Base-by-base conservation (phyloP, 1,140 invertebrate genomes). In the Trichoplusia ni region DNA sequence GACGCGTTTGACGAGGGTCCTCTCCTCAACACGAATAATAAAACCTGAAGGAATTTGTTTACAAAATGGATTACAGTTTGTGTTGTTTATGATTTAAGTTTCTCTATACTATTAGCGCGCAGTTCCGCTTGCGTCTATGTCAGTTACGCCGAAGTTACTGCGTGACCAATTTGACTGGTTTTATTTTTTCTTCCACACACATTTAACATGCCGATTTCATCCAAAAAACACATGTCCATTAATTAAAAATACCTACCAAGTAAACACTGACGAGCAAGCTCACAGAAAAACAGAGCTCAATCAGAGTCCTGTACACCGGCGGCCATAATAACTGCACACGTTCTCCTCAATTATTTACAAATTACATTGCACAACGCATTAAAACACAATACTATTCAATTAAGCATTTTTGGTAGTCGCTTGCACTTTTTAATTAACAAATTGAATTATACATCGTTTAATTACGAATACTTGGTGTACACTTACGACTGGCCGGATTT, bases 361-460 rank as follows among this genome's bases (percentile, higher is more conserved):
- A 60, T 46, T 44, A 46, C 25, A 23, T 27, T 11, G 6, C 25
- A 46, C 35, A 18, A 21, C 51, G 25, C 35, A 37, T 54, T 38
- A 54, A 54, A 51, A 40, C 19, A 54, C 51, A 54, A 54, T 54
- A 38, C 33, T 23, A 14, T 8, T 4, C 51, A 54, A 54, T 54
- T 35, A 46, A 47, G 18, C 29, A 60, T 47, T 60, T 56, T 37
- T 44, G 16, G 11, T 46, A 42, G 25, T 37, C 29, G 51, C 31
- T 8, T 38, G 37, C 33, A 23, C 16, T 35, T 60, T 59, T 60
- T 60, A 60, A 60, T 60, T 60, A 60, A 60, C 56, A 35, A n/a
- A 59, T 47, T 46, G 40, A 60, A 46, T 46, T 60, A 60, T 60
- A 59, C 19, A 59, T 46, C 27, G 18, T 35, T 46, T 59, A 44